Evolutionary conservation across 2,797 vertebrate species (phyloP), one percentile per base, ranked within the genome.

Genomic region (Xyrichtys novacula): DNA sequence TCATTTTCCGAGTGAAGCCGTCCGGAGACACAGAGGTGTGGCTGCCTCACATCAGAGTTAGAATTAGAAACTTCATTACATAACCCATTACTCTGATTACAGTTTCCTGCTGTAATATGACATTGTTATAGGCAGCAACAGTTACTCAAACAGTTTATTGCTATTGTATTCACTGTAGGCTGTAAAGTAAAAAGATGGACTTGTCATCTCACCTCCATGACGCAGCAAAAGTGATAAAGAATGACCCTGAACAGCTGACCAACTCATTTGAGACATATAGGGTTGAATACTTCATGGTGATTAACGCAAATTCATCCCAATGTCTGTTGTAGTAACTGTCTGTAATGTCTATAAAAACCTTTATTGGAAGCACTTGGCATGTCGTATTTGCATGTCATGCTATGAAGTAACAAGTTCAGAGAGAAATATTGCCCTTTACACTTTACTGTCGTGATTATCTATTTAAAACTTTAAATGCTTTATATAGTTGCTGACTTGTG

Each of bases 71-170:
- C 31, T 7, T 16, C 52, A 70, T 64, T 71, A 39, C 55, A 46
- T 66, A 70, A 81, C 46, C 67, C 72, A 85, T 85, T 84, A 80
- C 68, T 78, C 54, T 85, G 76, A 85, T 83, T 88, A 58, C 52
- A 4, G 48, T 78, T 65, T 16, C 43, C 74, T 68, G 58, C 62
- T 59, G 50, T 80, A 86, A 78, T 82, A 54, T 77, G 74, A 84
- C 76, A 57, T 74, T 74, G 53, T 84, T 83, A 80, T 48, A 39
- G 65, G 44, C 49, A 50, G 65, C 65, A 83, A 71, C 64, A 66
- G 52, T 65, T 79, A 50, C 53, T n/a, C 16, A n/a, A 47, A 29
- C 1, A 56, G 50, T 82, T 70, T 66, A 80, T 65, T 57, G 57
- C 75, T 59, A 53, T 61, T 62, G 42, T 55, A n/a, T 82, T 80